phyloP scores from a whole-genome alignment of 2,888 invertebrate species.

The Caenorhabditis sp. region DNA sequence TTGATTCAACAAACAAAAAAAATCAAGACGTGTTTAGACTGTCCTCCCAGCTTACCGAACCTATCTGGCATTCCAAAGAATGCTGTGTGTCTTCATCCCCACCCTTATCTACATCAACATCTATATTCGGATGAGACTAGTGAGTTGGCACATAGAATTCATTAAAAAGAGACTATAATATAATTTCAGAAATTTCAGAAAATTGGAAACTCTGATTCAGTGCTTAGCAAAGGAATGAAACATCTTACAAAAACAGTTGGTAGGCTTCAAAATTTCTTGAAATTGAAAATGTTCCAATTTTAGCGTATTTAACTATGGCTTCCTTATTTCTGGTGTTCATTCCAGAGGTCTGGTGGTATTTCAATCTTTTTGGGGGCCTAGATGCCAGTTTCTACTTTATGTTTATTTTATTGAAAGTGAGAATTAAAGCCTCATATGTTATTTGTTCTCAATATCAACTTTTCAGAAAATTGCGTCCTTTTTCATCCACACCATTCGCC shows the following conservation, averaged over 20 bases:
- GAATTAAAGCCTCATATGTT: too few species aligned
- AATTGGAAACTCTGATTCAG: conserved; percentile 38
- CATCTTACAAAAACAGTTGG: conserved; percentile 57
- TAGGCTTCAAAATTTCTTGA: too few species aligned
- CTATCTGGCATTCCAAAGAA: conserved; percentile 47
- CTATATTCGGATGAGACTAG: conserved; percentile 48
- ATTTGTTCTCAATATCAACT: too few species aligned
- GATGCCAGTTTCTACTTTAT: conserved; percentile 51
- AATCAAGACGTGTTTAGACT: conserved; percentile 10
- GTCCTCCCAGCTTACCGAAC: conserved; percentile 26
- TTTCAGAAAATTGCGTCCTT: conserved; percentile 57
- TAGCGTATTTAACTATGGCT: conserved; percentile 50
- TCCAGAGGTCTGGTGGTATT: conserved; percentile 53
- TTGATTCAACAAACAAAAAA: not conserved
- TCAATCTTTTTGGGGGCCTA: conserved; percentile 49
- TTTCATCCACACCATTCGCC: conserved; percentile 57
- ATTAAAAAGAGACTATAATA: too few species aligned
- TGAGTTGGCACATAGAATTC: not conserved
- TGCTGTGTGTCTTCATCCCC: conserved; percentile 51
- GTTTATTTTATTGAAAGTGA: conserved; percentile 49
- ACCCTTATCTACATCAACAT: conserved; percentile 50
- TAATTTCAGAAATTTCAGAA: conserved; percentile 64
- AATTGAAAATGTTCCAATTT: too few species aligned
- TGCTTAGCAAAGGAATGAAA: conserved; percentile 53
- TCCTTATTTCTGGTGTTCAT: conserved; percentile 44